phyloP scores from a whole-genome alignment of 2,888 invertebrate species.

The Drosophila quinaria region DNA sequence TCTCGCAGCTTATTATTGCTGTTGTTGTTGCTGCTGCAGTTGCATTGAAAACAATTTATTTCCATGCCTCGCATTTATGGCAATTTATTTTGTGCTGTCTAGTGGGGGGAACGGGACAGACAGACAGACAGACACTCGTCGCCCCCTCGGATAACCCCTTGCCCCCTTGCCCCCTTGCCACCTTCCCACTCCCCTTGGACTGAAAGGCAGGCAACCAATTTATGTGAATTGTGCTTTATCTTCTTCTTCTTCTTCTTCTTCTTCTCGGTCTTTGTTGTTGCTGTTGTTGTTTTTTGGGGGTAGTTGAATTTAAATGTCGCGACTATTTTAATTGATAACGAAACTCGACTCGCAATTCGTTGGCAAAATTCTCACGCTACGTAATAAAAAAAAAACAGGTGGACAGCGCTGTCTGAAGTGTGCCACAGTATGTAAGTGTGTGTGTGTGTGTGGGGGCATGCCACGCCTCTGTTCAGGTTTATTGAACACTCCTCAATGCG shows the following conservation, averaged over 20 bases:
- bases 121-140: slow-evolving; percentile 16
- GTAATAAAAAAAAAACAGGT: slow-evolving; percentile 38
- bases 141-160: slow-evolving; percentile 30
- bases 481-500: slow-evolving; percentile 54
- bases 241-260: not conserved
- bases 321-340: slow-evolving; percentile 52
- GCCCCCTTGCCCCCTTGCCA: not conserved
- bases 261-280: not conserved
- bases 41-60: slow-evolving; percentile 81
- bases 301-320: slow-evolving; percentile 49
- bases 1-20: slow-evolving; percentile 21
- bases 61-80: slow-evolving; percentile 71
- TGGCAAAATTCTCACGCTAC: slow-evolving; percentile 47
- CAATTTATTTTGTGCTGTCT: slow-evolving; percentile 72
- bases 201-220: slow-evolving; percentile 30
- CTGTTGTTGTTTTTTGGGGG: slow-evolving; percentile 16
- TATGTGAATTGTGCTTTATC: slow-evolving; percentile 27
- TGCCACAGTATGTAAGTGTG: not conserved
- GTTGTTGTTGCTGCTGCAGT: slow-evolving; percentile 43
- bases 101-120: slow-evolving; percentile 33
- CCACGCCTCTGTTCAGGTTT: slow-evolving; percentile 38
- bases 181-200: not conserved
- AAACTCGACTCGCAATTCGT: slow-evolving; percentile 5
- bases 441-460: slow-evolving; percentile 4
- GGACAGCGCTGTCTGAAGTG: slow-evolving; percentile 22